These are phyloP conservation scores for Lutraria lutraria DNA, from an alignment of 2,888 invertebrate species.

Conservation along the genomic window DNA sequence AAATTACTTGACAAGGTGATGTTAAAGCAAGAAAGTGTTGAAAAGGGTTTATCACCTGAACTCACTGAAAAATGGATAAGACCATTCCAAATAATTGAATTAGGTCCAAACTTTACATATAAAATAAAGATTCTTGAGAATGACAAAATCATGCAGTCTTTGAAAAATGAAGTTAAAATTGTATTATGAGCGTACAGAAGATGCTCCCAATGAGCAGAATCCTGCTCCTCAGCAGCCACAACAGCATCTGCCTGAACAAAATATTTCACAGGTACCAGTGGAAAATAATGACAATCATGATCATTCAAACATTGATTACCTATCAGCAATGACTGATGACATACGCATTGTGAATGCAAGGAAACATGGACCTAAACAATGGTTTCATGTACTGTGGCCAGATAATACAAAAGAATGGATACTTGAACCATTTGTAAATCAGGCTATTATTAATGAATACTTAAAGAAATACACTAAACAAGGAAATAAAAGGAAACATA, in stretches of 20 bases:
- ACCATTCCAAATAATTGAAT: slow-evolving; percentile 24
- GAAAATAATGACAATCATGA: too few relatives aligned
- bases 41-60: slow-evolving; percentile 44
- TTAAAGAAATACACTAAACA: slow-evolving; percentile 29
- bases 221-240: neutral
- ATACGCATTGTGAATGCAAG: slow-evolving; percentile 33
- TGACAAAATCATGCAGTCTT: slow-evolving; percentile 30
- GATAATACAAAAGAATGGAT: slow-evolving; percentile 35
- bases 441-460: slow-evolving; percentile 8
- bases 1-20: slow-evolving; percentile 31
- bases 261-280: neutral
- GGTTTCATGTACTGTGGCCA: too few relatives aligned
- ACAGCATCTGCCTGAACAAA: neutral
- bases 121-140: slow-evolving; percentile 22
- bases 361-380: too few relatives aligned
- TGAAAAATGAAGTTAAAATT: slow-evolving; percentile 56
- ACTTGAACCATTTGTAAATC: slow-evolving; percentile 22
- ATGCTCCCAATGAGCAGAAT: neutral
- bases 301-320: neutral
- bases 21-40: slow-evolving; percentile 25
- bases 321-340: slow-evolving; percentile 20
- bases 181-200: slow-evolving; percentile 36
- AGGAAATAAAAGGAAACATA: slow-evolving; percentile 33
- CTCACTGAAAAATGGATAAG: slow-evolving; percentile 31
- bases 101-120: neutral